phyloP scores from a whole-genome alignment of 2,113 vertebrate species.

The Neolamprologus fasciatus region DNA sequence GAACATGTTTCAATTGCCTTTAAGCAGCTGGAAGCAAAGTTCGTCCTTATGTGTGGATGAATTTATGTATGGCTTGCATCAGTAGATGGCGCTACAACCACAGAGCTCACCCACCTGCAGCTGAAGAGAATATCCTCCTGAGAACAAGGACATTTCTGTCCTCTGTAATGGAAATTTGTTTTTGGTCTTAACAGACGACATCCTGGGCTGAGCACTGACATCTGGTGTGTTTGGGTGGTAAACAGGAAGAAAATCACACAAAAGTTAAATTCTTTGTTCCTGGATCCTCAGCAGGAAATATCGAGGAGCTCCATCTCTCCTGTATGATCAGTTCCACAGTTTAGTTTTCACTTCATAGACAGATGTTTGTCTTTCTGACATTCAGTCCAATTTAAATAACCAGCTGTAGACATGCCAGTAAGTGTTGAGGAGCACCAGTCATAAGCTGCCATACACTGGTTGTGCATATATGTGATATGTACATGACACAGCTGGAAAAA shows the following conservation, averaged over 20 bases:
- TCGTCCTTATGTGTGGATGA: neutral
- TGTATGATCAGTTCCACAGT: neutral
- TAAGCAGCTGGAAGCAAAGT: neutral
- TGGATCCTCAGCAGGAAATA: neutral
- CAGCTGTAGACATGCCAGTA: neutral
- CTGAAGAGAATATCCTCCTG: neutral
- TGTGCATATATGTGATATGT: neutral
- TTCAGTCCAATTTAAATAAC: neutral
- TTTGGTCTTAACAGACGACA: neutral
- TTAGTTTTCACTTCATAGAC: neutral
- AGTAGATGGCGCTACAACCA: neutral
- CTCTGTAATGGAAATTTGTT: neutral
- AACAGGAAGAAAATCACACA: neutral
- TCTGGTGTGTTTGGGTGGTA: neutral
- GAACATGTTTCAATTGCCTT: neutral
- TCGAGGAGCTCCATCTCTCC: neutral
- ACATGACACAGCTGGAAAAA: neutral
- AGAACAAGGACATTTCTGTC: neutral
- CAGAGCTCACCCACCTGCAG: neutral
- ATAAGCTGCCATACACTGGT: neutral
- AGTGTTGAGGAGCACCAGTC: neutral
- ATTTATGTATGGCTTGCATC: neutral
- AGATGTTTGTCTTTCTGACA: neutral
- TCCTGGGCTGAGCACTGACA: neutral
- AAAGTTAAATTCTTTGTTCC: neutral